Evolutionary conservation across 2,797 vertebrate genomes (phyloP).

Genomic region (Pseudochirops cupreus): DNA sequence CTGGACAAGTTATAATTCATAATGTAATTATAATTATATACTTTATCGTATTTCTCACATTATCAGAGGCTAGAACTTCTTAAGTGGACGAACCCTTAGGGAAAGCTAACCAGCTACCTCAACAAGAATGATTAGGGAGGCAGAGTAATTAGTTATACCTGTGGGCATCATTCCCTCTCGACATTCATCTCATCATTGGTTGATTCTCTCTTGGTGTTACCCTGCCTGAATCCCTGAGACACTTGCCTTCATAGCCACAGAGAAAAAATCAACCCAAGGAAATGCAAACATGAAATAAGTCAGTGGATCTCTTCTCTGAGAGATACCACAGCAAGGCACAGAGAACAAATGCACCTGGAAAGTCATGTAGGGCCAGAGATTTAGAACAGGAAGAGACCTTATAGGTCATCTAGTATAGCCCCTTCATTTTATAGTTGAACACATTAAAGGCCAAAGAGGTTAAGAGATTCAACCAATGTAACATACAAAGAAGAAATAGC

Average conservation of each 20-base stretch:
- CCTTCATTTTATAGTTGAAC: slow-evolving; percentile 16
- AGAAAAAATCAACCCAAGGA: not conserved
- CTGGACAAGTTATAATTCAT: not conserved
- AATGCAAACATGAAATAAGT: not conserved
- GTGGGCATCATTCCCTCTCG: not conserved
- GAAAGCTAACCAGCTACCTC: not conserved
- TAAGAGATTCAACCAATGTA: not conserved
- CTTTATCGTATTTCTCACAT: not conserved
- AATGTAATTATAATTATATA: not conserved
- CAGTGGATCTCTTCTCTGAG: not conserved
- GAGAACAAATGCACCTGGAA: not conserved
- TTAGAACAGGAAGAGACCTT: not conserved
- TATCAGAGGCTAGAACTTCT: not conserved
- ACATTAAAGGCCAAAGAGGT: not conserved
- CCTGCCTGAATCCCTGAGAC: not conserved
- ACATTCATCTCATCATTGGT: not conserved
- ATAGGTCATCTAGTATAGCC: not conserved
- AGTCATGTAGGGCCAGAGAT: not conserved
- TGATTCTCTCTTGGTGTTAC: not conserved
- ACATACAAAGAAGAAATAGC: not conserved
- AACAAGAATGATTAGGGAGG: not conserved
- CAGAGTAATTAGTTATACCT: slow-evolving; percentile 1
- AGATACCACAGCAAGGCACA: not conserved
- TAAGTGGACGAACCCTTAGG: not conserved
- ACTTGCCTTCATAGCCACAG: not conserved